Percentiles rank a stretch among this genome's conserved stretches.
Evolutionary conservation across 2,113 vertebrate genomes (phyloP).

Genomic region (Tyrannus savana): DNA sequence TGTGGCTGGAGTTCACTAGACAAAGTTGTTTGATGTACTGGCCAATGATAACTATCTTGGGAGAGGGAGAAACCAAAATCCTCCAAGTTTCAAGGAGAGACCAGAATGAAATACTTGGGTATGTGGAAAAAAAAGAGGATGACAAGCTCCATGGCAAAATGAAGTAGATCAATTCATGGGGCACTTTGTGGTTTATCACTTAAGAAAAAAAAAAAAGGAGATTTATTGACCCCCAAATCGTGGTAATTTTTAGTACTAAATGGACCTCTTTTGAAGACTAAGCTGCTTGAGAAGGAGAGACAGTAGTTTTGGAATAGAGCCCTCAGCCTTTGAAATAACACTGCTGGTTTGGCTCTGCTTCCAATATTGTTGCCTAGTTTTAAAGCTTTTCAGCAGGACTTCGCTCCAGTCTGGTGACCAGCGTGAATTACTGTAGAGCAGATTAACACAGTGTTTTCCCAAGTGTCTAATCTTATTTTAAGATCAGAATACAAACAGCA

Average conservation of each 20-base stretch:
- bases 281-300: slow-evolving; percentile 39
- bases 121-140: not conserved
- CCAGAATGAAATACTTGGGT: slow-evolving; percentile 45
- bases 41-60: slow-evolving; percentile 63
- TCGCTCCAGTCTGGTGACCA: slow-evolving; percentile 27
- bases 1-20: slow-evolving; percentile 60
- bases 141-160: not conserved
- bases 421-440: slow-evolving; percentile 16
- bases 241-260: slow-evolving; percentile 28
- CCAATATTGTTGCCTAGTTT: slow-evolving; percentile 35
- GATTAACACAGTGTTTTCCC: slow-evolving; percentile 53
- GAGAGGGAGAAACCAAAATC: slow-evolving; percentile 57
- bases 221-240: slow-evolving; percentile 22
- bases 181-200: slow-evolving; percentile 63
- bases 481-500: slow-evolving; percentile 45
- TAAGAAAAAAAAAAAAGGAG: not conserved
- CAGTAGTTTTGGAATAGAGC: slow-evolving; percentile 38
- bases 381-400: slow-evolving; percentile 56
- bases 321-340: not conserved
- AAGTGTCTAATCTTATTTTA: slow-evolving; percentile 31
- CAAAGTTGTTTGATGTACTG: slow-evolving; percentile 46
- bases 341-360: slow-evolving; percentile 46
- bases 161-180: slow-evolving; percentile 31
- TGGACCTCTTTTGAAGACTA: slow-evolving; percentile 36
- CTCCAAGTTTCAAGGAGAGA: slow-evolving; percentile 48